Percentiles rank a stretch among this genome's conserved stretches.
phyloP scores from a whole-genome alignment of 2,888 invertebrate species.

The Dasysyrphus albostriatus region DNA sequence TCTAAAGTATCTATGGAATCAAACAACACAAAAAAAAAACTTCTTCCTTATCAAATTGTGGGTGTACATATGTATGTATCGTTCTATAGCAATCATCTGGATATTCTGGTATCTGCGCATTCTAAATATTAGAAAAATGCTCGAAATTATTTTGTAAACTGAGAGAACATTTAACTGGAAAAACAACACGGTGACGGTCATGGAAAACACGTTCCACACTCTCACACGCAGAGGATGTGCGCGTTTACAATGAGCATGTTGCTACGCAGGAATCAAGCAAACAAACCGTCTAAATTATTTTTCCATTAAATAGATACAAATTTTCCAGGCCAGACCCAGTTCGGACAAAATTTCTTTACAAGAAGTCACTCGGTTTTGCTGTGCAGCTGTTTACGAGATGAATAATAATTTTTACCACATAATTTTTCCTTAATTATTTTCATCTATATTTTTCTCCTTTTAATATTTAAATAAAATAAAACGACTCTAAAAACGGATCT shows the following conservation, averaged over 20 bases:
- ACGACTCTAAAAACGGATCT: slow-evolving; percentile 9
- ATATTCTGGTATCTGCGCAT: slow-evolving; percentile 58
- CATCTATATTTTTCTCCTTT: slow-evolving; percentile 46
- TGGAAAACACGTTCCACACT: slow-evolving; percentile 48
- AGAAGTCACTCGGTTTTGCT: slow-evolving; percentile 72
- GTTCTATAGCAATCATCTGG: slow-evolving; percentile 68
- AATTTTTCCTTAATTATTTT: slow-evolving; percentile 38
- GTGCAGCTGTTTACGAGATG: slow-evolving; percentile 72
- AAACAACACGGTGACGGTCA: slow-evolving; percentile 31
- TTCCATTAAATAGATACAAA: slow-evolving; percentile 76
- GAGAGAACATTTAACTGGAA: slow-evolving; percentile 40
- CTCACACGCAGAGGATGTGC: slow-evolving; percentile 58
- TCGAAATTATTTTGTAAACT: slow-evolving; percentile 58
- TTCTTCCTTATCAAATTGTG: slow-evolving; percentile 62
- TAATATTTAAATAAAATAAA: slow-evolving; percentile 54
- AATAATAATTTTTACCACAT: slow-evolving; percentile 68
- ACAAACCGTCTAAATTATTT: slow-evolving; percentile 64
- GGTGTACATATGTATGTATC: slow-evolving; percentile 30
- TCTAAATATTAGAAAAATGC: slow-evolving; percentile 6
- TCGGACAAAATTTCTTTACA: slow-evolving; percentile 76
- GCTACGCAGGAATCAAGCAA: slow-evolving; percentile 66
- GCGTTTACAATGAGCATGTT: slow-evolving; percentile 68
- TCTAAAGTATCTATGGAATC: slow-evolving; percentile 15
- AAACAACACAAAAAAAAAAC: slow-evolving; percentile 22
- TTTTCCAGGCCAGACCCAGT: slow-evolving; percentile 78